Conservation (phyloP, 2,797 vertebrate genomes). For the Mus minutoides region DNA sequence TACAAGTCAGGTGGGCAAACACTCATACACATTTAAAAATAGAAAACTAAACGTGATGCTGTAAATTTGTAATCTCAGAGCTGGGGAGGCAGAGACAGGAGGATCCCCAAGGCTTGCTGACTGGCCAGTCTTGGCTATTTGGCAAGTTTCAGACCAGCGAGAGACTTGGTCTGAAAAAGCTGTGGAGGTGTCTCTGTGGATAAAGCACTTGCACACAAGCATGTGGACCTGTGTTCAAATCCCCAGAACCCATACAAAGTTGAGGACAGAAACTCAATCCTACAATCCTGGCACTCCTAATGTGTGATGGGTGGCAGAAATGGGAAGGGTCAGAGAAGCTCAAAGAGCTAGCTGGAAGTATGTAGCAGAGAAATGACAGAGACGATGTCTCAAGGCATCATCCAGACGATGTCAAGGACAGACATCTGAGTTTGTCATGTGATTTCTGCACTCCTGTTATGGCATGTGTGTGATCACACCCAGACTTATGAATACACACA, state of each 20-base stretch:
- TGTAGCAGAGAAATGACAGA: not conserved
- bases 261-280: not conserved
- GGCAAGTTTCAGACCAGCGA: not conserved
- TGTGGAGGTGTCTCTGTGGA: not conserved
- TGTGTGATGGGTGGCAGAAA: not conserved
- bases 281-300: not conserved
- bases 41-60: not conserved
- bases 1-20: no score
- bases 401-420: no score
- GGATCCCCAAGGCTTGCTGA: not conserved
- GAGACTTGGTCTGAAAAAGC: not conserved
- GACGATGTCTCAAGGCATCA: not conserved
- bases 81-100: not conserved
- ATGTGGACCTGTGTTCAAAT: not conserved
- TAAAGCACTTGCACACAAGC: not conserved
- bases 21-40: not conserved
- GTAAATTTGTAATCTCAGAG: not conserved
- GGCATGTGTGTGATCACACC: not conserved
- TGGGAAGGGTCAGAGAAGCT: no score
- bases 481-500: not conserved
- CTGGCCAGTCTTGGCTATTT: not conserved
- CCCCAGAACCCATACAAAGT: not conserved
- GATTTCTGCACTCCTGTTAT: not conserved
- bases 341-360: not conserved
- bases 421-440: not conserved